Conservation (phyloP, 64 coral and sea anemone species). For the Actinia equina region DNA sequence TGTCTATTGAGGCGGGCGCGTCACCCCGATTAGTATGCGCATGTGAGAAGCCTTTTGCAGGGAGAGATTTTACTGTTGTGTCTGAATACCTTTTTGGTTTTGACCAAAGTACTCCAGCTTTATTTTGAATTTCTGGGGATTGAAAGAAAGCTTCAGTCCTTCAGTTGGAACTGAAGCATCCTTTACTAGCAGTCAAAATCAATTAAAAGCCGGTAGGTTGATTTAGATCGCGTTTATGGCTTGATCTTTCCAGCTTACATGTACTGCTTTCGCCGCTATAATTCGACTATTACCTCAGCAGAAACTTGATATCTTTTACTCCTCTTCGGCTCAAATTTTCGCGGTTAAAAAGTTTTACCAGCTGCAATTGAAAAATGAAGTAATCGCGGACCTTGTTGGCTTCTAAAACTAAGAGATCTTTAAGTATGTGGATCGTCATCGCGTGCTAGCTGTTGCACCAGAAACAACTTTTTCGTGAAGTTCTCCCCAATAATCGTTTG, state of each 20-base stretch:
- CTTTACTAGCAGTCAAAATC: background rate
- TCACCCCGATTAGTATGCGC: conserved; percentile 22
- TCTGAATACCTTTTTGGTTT: conserved; percentile 7
- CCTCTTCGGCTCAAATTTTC: background rate
- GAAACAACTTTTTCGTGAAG: background rate
- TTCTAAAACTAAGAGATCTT: background rate
- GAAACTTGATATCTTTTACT: background rate
- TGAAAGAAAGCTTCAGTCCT: conserved; percentile 14
- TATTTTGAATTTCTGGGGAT: background rate
- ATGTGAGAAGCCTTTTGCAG: conserved; percentile 16
- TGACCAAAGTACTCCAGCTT: background rate
- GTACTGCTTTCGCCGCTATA: background rate
- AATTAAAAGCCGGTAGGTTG: conserved; percentile 15
- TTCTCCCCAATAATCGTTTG: background rate
- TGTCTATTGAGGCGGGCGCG: conserved; percentile 52
- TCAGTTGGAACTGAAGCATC: conserved; percentile 19
- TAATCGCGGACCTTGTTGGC: background rate
- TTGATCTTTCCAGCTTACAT: conserved; percentile 16
- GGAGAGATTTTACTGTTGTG: conserved; percentile 10
- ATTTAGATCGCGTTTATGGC: background rate
- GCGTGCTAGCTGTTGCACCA: background rate
- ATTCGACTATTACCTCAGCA: background rate
- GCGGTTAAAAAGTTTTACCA: background rate
- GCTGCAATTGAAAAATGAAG: background rate
- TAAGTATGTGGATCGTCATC: background rate